Conservation (phyloP, 2,797 vertebrate genomes). For the Acanthornis magna region DNA sequence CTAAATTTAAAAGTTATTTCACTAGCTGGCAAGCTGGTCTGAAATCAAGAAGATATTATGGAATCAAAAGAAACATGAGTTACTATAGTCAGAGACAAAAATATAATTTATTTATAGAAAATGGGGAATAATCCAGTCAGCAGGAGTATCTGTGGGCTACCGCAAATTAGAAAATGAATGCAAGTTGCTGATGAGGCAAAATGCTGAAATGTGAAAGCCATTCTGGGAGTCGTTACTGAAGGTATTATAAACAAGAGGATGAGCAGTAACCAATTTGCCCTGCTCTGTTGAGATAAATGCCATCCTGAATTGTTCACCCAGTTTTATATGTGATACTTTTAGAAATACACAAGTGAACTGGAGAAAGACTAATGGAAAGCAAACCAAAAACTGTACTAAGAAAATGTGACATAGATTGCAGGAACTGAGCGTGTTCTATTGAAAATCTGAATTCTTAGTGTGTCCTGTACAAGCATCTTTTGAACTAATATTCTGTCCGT, state of each 20-base stretch:
- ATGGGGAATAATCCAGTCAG: not conserved
- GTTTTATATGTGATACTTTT: not conserved
- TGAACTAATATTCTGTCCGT: not conserved
- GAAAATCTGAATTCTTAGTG: not conserved
- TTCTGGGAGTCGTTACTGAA: not conserved
- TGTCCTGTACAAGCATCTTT: not conserved
- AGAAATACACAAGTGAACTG: not conserved
- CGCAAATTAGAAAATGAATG: not conserved
- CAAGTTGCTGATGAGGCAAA: not conserved
- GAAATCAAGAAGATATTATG: not conserved
- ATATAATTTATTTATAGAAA: not conserved
- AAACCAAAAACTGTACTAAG: not conserved
- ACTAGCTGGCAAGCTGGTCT: not conserved
- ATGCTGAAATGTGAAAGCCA: not conserved
- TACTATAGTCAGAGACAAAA: not conserved
- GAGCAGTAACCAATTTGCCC: not conserved
- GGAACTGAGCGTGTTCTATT: not conserved
- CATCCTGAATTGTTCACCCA: not conserved
- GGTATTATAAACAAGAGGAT: not conserved
- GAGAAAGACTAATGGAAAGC: not conserved
- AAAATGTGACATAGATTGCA: not conserved
- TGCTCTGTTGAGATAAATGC: not conserved
- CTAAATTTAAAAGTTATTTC: not conserved
- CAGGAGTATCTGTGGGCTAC: not conserved
- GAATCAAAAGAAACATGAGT: not conserved